These are phyloP conservation scores for Chaenocephalus aceratus DNA, from an alignment of 2,113 vertebrate genomes.

Conservation along the genomic window DNA sequence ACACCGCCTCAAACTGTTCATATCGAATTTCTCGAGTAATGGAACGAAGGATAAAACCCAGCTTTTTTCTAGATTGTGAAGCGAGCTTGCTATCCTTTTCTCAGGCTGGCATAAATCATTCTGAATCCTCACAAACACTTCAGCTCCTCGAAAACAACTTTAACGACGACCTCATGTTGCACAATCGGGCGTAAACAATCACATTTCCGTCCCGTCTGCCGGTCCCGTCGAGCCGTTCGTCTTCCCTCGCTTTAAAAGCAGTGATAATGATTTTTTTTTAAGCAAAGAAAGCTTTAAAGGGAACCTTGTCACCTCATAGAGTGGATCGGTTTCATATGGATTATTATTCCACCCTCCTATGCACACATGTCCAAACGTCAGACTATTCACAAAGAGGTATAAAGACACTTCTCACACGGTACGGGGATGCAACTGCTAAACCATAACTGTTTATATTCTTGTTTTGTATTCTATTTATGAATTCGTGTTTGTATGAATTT, in stretches of 20 bases:
- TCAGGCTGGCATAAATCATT: neutral
- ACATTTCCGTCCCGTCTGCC: neutral
- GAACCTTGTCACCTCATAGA: neutral
- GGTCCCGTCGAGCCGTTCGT: neutral
- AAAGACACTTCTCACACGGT: too few species aligned
- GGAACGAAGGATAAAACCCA: neutral
- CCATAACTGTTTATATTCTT: too few species aligned
- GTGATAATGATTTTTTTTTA: neutral
- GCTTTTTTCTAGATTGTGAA: slow-evolving; percentile 3
- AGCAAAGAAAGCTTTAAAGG: neutral
- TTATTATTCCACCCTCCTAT: too few species aligned
- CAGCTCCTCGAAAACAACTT: slow-evolving; percentile 3
- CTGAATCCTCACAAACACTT: neutral
- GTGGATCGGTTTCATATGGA: neutral
- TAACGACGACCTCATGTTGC: neutral
- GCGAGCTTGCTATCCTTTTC: neutral
- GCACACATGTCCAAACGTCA: too few species aligned
- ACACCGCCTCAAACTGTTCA: neutral
- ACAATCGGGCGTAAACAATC: neutral
- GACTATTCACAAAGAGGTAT: too few species aligned
- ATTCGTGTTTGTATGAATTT: too few species aligned
- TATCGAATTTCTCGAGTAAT: neutral
- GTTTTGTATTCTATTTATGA: too few species aligned
- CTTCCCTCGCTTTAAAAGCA: neutral
- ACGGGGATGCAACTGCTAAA: too few species aligned